Conservation (phyloP, 2,888 invertebrate genomes). For the Cylloceria caligata region DNA sequence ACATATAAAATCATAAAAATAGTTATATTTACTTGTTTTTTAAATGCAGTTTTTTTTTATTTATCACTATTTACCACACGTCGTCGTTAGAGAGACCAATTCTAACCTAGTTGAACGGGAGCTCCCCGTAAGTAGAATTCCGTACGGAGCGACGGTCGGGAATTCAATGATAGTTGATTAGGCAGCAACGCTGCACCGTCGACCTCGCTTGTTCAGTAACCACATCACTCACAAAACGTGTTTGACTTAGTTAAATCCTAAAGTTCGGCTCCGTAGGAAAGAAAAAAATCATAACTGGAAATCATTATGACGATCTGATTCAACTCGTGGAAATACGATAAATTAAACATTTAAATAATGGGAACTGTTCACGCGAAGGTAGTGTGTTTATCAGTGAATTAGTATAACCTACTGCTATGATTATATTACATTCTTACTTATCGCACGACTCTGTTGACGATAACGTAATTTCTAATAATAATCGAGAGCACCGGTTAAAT, state of each 20-base stretch:
- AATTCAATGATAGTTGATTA: background rate
- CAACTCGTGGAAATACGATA: slow-evolving; percentile 38
- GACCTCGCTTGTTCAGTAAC: slow-evolving; percentile 58
- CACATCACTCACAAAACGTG: slow-evolving; percentile 51
- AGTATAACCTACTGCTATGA: slow-evolving; percentile 68
- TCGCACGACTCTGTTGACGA: slow-evolving; percentile 26
- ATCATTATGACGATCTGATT: slow-evolving; percentile 65
- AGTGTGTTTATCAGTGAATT: slow-evolving; percentile 69
- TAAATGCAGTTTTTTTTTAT: background rate
- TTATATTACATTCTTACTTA: slow-evolving; percentile 38
- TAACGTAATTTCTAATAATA: slow-evolving; percentile 72
- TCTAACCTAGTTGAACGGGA: background rate
- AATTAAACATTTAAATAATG: slow-evolving; percentile 77
- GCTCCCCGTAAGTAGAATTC: background rate
- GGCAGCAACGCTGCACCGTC: slow-evolving; percentile 29
- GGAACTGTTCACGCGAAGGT: slow-evolving; percentile 85
- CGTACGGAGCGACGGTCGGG: slow-evolving; percentile 9
- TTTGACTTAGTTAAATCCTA: slow-evolving; percentile 53
- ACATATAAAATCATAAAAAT: no score
- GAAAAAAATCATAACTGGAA: slow-evolving; percentile 34
- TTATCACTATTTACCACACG: background rate
- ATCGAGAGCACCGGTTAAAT: slow-evolving; percentile 35
- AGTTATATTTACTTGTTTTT: no score
- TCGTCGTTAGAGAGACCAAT: slow-evolving; percentile 6
- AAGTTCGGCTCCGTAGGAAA: slow-evolving; percentile 47